Evolutionary conservation across 1,140 invertebrate species (phyloP).

Genomic region (Ditylenchus dipsaci): DNA sequence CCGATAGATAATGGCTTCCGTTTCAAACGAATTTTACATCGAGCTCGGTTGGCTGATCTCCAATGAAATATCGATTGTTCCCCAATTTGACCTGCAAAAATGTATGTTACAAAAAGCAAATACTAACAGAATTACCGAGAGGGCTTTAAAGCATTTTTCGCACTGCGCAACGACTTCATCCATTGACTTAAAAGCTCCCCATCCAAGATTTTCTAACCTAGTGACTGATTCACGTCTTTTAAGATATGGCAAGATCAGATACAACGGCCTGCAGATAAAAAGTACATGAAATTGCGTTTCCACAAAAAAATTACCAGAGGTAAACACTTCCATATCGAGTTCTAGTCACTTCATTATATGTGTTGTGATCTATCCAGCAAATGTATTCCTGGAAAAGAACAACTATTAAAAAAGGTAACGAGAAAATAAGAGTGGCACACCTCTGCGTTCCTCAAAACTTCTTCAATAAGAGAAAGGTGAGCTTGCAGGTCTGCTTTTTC

Average conservation of each 20-base stretch:
- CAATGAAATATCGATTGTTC: conserved; percentile 32
- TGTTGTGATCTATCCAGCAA: conserved; percentile 76
- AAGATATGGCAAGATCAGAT: conserved; percentile 73
- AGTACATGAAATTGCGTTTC: too few species aligned
- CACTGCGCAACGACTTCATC: conserved; percentile 32
- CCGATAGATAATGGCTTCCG: conserved; percentile 1
- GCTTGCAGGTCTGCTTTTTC: conserved; percentile 86
- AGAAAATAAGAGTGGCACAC: conserved; percentile 15
- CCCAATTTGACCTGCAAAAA: conserved; percentile 38
- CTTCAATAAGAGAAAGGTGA: conserved; percentile 70
- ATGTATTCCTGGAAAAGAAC: conserved; percentile 69
- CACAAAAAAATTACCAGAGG: conserved; percentile 60
- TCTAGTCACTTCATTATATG: conserved; percentile 73
- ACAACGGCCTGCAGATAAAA: conserved; percentile 67
- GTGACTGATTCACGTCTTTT: conserved; percentile 65
- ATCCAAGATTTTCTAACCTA: neutral
- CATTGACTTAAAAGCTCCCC: conserved; percentile 12
- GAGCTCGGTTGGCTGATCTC: conserved; percentile 71
- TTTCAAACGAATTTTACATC: conserved; percentile 68
- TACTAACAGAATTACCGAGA: neutral
- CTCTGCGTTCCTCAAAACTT: conserved; percentile 51
- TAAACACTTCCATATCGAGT: conserved; percentile 79
- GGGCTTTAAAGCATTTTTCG: conserved; percentile 25
- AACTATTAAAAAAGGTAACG: neutral
- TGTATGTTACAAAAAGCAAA: conserved; percentile 4